Evolutionary conservation across 2,888 invertebrate genomes (phyloP).

Genomic region (Diarsia dahlii): DNA sequence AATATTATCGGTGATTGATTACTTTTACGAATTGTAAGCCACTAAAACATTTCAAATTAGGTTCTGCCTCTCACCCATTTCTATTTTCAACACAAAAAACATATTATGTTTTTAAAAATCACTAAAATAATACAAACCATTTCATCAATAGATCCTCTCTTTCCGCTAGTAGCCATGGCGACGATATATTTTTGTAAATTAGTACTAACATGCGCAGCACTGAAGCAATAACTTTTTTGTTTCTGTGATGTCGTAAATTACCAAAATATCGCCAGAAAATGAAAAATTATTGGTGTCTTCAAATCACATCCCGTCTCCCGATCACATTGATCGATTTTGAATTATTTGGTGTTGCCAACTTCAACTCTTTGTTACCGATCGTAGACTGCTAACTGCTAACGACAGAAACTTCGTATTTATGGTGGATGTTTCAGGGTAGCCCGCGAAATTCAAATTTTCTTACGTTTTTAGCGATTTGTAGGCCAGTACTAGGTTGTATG

Average conservation of each 20-base stretch:
- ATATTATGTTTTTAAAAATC: neutral
- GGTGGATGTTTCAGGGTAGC: no score
- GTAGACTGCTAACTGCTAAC: no score
- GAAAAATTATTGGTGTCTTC: constrained; percentile 10
- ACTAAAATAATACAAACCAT: constrained; percentile 43
- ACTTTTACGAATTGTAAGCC: neutral
- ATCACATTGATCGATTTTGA: constrained; percentile 47
- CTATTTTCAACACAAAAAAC: neutral
- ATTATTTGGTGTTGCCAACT: constrained; percentile 36
- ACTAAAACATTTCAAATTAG: neutral
- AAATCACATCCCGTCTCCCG: neutral
- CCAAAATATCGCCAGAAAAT: neutral
- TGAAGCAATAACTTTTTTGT: neutral
- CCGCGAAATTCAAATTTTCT: no score
- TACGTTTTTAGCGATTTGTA: no score
- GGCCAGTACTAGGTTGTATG: no score
- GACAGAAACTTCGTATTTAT: no score
- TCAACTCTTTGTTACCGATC: no score
- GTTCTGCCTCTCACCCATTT: neutral
- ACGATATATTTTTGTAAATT: constrained; percentile 10
- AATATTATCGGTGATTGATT: constrained; percentile 19
- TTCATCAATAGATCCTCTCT: constrained; percentile 20
- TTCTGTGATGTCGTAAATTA: neutral
- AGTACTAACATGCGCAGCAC: neutral
- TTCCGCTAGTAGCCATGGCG: constrained; percentile 52